Base-by-base conservation (phyloP, 2,113 vertebrate species). In the Trichechus manatus region DNA sequence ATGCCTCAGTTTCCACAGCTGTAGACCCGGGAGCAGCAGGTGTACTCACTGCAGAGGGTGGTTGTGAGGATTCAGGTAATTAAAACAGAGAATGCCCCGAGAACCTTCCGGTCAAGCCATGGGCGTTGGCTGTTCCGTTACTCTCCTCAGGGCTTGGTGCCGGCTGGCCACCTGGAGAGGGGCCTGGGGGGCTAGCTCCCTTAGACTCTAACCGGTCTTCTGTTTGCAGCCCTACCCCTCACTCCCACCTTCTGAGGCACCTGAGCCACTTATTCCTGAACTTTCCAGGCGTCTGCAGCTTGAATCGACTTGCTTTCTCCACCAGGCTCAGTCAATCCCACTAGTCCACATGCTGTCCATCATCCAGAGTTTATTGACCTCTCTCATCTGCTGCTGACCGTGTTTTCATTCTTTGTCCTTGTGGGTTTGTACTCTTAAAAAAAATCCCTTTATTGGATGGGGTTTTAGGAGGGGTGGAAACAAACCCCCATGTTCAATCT, bases 231-330 rank as follows among this genome's bases (percentile, higher is more conserved):
- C 25, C 42, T 20, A 7, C 47, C 15, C 25, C 68, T 75, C n/a
- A n/a, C 29, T 33, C 50, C 20, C 14, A 5, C 70, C 39, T 36
- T 47, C 13, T 13, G n/a, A 56, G 61, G n/a, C 19, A 36, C 27
- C 14, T 1, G 1, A 14, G 33, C 33, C 9, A 17, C 19, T 10
- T 10, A 14, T 25, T 39, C 56, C 75, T 22, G 31, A 23, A 2
- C 64, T 72, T 23, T 2, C n/a, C 15, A 1, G 77, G 47, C 36
- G 36, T 25, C 68, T 75, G 29, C 29, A 13, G 61, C 66, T 80
- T 0, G 0, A 0, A 4, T 53, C 31, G 0, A 0, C 27, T 63
- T 13, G 1, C 2, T 3, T 1, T 31, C 74, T n/a, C 56, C 15
- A 13, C 9, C 47, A 6, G 1, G 8, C 59, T 53, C 0, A 4